Evolutionary conservation across 2,113 vertebrate genomes (phyloP).

Genomic region (Brevimyrus niger): DNA sequence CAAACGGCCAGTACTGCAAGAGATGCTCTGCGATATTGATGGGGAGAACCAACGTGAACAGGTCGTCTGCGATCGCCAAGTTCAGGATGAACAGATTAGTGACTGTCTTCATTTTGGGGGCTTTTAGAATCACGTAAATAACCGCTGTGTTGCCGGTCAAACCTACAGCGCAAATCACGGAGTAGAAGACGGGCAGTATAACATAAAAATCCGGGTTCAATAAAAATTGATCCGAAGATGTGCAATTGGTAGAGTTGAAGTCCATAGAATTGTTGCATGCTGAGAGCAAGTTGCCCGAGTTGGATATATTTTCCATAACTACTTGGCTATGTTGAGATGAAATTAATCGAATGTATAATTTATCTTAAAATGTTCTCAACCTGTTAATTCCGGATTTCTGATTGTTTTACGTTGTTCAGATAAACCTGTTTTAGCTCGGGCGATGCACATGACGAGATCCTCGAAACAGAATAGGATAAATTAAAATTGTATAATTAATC

Average conservation of each 20-base stretch:
- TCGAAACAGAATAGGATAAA: conserved; percentile 10
- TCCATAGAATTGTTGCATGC: conserved; percentile 53
- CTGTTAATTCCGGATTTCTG: neutral
- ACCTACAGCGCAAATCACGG: conserved; percentile 73
- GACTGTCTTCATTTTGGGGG: conserved; percentile 83
- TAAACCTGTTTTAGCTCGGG: neutral
- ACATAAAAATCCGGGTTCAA: conserved; percentile 66
- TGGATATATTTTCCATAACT: conserved; percentile 57
- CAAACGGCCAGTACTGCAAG: conserved; percentile 81
- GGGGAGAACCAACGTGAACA: conserved; percentile 78
- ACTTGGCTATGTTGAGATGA: neutral
- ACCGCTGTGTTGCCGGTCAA: conserved; percentile 78
- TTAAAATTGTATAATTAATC: neutral
- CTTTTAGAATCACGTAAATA: conserved; percentile 81
- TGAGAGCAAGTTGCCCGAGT: neutral
- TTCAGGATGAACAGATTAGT: conserved; percentile 89
- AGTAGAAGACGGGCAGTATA: conserved; percentile 74
- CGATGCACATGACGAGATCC: conserved; percentile 27
- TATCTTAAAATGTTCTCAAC: neutral
- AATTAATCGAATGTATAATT: neutral
- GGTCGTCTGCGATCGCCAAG: conserved; percentile 73
- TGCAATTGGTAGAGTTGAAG: conserved; percentile 46
- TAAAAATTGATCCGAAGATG: conserved; percentile 41
- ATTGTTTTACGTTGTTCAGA: neutral
- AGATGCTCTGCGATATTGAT: conserved; percentile 79